These are phyloP conservation scores for Azorinus chamasolen DNA, from an alignment of 2,888 invertebrate genomes.

Conservation along the genomic window DNA sequence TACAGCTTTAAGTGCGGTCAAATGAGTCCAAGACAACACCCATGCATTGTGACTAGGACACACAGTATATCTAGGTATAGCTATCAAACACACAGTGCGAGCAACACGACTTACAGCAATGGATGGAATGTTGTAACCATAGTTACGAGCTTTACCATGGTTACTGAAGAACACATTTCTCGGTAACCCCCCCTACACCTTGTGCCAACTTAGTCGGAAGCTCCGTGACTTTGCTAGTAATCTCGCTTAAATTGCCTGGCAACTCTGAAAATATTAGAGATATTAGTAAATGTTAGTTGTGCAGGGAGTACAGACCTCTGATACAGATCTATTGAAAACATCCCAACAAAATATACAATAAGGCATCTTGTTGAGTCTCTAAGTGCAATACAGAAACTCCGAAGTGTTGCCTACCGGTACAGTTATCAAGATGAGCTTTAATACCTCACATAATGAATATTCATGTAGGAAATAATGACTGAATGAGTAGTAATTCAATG, in stretches of 20 bases:
- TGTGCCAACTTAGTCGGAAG: constrained; percentile 83
- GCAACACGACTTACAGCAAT: constrained; percentile 52
- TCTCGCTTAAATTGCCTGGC: constrained; percentile 74
- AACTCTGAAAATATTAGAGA: constrained; percentile 55
- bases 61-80: background rate
- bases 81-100: constrained; percentile 18
- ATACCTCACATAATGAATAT: too few relatives aligned
- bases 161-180: constrained; percentile 85
- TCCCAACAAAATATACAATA: too few relatives aligned
- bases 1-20: too few relatives aligned
- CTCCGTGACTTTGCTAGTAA: constrained; percentile 84
- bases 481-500: too few relatives aligned
- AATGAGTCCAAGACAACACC: too few relatives aligned
- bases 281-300: constrained; percentile 2
- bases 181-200: constrained; percentile 83
- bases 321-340: too few relatives aligned
- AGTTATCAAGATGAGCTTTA: too few relatives aligned
- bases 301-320: background rate
- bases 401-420: too few relatives aligned
- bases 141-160: constrained; percentile 15
- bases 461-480: too few relatives aligned
- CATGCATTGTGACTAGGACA: background rate
- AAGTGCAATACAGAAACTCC: too few relatives aligned
- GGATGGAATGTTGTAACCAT: constrained; percentile 49
- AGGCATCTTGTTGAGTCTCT: too few relatives aligned